phyloP scores from a whole-genome alignment of 2,797 vertebrate genomes.

The Pterois miles region DNA sequence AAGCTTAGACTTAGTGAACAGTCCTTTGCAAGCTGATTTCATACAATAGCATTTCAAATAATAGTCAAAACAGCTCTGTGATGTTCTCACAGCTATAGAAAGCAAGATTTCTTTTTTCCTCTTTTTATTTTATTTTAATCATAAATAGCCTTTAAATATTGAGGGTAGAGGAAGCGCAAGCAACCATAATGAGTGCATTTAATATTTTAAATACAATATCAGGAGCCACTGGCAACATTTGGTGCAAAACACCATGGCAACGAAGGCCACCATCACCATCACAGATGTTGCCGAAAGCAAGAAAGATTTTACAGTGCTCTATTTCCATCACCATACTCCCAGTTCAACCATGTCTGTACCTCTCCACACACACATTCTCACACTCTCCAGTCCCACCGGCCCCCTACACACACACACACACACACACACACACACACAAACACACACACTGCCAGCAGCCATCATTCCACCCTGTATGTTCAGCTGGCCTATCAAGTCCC shows the following conservation, averaged over 20 bases:
- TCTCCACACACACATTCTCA: background rate
- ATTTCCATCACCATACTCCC: slow-evolving; percentile 10
- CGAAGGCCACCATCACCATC: slow-evolving; percentile 8
- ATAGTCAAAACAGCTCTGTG: background rate
- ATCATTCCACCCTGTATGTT: slow-evolving; percentile 56
- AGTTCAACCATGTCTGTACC: slow-evolving; percentile 17
- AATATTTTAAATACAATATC: background rate
- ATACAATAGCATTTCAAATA: background rate
- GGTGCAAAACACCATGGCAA: slow-evolving; percentile 47
- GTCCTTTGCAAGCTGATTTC: background rate
- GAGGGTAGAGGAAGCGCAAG: background rate
- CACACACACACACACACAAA: slow-evolving; percentile 8
- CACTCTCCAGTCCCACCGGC: slow-evolving; percentile 11
- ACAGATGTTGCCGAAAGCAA: slow-evolving; percentile 25
- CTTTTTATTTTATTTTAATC: too few species aligned
- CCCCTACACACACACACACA: slow-evolving; percentile 5
- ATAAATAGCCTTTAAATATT: background rate
- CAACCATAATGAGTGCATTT: background rate
- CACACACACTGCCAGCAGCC: slow-evolving; percentile 46
- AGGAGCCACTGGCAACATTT: slow-evolving; percentile 4
- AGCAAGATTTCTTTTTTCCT: too few species aligned
- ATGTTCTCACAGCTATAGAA: background rate
- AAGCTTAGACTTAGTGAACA: background rate
- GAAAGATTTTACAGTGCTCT: slow-evolving; percentile 12
- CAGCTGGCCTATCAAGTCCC: slow-evolving; percentile 62